Conservation (phyloP, 2,797 vertebrate species). For the Spinus pinus region DNA sequence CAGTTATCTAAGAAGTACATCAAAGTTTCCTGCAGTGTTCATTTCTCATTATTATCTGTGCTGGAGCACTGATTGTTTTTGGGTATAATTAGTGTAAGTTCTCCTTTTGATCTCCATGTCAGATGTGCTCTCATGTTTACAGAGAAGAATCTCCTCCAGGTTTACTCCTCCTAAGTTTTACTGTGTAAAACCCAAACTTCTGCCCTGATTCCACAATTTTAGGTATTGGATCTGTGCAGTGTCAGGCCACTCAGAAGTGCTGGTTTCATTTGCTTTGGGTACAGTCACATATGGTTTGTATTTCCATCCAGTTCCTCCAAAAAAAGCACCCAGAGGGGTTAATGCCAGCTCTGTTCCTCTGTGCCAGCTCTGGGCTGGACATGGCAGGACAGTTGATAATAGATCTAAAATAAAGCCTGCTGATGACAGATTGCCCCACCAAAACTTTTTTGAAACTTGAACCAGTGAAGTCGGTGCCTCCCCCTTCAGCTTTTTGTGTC, state of each 20-base stretch:
- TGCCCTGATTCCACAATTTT: neutral
- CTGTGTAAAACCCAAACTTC: neutral
- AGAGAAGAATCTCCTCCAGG: neutral
- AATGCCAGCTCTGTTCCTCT: neutral
- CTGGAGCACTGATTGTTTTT: conserved; percentile 28
- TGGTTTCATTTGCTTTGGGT: neutral
- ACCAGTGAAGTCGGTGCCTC: neutral
- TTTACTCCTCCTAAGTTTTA: neutral
- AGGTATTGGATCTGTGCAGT: neutral
- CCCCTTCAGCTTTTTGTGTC: neutral
- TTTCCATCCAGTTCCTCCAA: neutral
- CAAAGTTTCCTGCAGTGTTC: conserved; percentile 39
- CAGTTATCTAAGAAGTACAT: conserved; percentile 63
- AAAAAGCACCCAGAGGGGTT: neutral
- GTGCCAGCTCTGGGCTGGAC: neutral
- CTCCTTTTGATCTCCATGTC: conserved; percentile 31
- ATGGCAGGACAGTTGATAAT: neutral
- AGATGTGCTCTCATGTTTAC: neutral
- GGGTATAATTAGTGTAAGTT: conserved; percentile 10
- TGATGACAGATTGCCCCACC: neutral
- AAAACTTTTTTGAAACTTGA: neutral
- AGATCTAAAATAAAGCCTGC: neutral
- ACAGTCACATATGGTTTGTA: neutral
- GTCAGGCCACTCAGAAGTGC: neutral
- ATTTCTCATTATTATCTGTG: conserved; percentile 63